phyloP scores from a whole-genome alignment of 2,113 vertebrate genomes.

The Neotragus pygmaeus region DNA sequence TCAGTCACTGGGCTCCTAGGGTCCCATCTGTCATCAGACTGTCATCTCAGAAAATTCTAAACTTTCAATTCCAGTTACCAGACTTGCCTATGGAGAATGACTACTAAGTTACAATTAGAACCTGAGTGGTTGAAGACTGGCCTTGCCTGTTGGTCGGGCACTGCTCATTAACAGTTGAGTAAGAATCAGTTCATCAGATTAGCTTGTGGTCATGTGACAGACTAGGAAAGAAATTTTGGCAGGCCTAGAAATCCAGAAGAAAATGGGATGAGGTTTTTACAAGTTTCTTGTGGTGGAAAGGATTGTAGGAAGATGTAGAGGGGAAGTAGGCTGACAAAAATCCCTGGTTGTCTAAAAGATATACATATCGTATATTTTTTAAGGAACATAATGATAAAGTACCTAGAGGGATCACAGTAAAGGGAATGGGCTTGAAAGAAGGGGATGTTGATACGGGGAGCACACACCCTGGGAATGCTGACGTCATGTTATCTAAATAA shows the following conservation, averaged over 20 bases:
- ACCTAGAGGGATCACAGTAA: neutral
- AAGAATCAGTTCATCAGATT: neutral
- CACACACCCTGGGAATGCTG: neutral
- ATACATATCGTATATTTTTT: neutral
- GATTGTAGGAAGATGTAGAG: neutral
- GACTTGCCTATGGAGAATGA: neutral
- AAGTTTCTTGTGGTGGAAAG: neutral
- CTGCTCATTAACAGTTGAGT: neutral
- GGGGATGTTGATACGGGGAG: neutral
- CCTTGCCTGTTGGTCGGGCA: neutral
- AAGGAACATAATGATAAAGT: neutral
- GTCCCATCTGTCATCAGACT: neutral
- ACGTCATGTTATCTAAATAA: neutral
- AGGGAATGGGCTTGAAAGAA: neutral
- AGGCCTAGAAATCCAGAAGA: neutral
- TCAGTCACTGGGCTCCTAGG: neutral
- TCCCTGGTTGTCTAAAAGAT: neutral
- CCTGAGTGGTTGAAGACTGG: neutral
- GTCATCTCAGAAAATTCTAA: neutral
- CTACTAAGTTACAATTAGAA: neutral
- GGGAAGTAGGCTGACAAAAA: neutral
- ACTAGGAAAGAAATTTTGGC: neutral
- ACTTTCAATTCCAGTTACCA: neutral
- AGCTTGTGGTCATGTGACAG: neutral
- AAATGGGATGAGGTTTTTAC: neutral